Evolutionary conservation across 2,888 invertebrate genomes (phyloP).

Genomic region (Drosophila aldrichi): DNA sequence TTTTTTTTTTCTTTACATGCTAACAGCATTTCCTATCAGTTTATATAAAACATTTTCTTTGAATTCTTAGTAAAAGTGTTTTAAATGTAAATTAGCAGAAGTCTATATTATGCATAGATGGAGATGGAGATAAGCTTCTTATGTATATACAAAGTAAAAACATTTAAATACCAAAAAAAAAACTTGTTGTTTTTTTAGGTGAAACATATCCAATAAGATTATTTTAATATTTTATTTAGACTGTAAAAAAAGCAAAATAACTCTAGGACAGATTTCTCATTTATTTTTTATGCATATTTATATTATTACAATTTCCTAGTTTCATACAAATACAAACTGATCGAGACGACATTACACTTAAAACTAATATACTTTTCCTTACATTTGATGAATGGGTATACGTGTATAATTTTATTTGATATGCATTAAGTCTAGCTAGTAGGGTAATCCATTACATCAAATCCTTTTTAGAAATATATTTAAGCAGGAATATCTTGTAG

Average conservation of each 20-base stretch:
- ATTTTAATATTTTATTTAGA: no score
- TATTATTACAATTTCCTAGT: no score
- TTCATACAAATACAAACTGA: no score
- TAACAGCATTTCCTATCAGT: not conserved
- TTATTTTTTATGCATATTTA: no score
- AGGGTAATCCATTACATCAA: not conserved
- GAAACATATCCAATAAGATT: no score
- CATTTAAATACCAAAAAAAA: no score
- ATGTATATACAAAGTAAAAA: no score
- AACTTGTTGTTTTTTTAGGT: no score
- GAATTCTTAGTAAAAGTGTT: not conserved
- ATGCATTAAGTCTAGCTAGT: not conserved
- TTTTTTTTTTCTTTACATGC: not conserved
- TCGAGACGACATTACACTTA: not conserved
- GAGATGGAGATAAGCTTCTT: not conserved
- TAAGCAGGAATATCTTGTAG: not conserved
- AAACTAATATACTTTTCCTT: not conserved
- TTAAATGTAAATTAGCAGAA: not conserved
- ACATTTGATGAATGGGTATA: not conserved
- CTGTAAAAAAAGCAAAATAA: no score
- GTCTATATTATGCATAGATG: not conserved
- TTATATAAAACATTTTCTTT: not conserved
- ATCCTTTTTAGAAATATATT: not conserved
- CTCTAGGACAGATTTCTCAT: no score
- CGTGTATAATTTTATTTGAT: not conserved